Evolutionary conservation across 2,888 invertebrate species (phyloP).

Genomic region (Boloria selene): DNA sequence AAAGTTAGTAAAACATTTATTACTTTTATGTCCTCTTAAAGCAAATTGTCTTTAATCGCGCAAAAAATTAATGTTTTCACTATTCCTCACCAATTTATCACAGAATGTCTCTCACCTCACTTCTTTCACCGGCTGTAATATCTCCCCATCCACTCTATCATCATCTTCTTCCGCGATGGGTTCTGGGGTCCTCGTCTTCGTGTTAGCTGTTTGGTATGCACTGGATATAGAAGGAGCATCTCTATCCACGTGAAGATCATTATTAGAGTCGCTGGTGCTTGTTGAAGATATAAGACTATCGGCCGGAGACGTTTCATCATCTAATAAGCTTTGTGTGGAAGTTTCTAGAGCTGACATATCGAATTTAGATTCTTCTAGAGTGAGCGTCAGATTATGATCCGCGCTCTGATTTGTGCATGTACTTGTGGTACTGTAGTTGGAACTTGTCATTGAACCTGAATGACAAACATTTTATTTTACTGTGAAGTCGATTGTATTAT

Average conservation of each 20-base stretch:
- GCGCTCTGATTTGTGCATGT: conserved; percentile 76
- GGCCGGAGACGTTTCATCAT: conserved; percentile 92
- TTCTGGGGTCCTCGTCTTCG: conserved; percentile 78
- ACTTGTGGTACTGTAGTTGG: conserved; percentile 78
- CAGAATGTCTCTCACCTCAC: conserved; percentile 53
- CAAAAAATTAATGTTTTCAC: too few species aligned
- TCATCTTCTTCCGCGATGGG: conserved; percentile 58
- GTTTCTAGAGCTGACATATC: conserved; percentile 87
- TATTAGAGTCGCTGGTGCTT: conserved; percentile 84
- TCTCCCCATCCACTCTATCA: conserved; percentile 67
- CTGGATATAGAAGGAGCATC: conserved; percentile 71
- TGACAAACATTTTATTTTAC: conserved; percentile 3
- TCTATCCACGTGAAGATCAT: conserved; percentile 74
- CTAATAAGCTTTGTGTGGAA: conserved; percentile 86
- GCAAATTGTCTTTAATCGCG: too few species aligned
- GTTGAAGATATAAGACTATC: conserved; percentile 87
- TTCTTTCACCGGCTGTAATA: conserved; percentile 60
- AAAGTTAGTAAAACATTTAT: too few species aligned
- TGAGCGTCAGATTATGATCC: conserved; percentile 82
- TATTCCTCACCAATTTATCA: neutral
- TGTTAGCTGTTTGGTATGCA: conserved; percentile 78
- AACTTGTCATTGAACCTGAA: conserved; percentile 78
- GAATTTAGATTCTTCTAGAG: conserved; percentile 88
- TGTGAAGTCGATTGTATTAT: too few species aligned
- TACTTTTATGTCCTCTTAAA: too few species aligned